phyloP scores from a whole-genome alignment of 2,888 invertebrate genomes.

The Marasmarcha lunaedactyla region DNA sequence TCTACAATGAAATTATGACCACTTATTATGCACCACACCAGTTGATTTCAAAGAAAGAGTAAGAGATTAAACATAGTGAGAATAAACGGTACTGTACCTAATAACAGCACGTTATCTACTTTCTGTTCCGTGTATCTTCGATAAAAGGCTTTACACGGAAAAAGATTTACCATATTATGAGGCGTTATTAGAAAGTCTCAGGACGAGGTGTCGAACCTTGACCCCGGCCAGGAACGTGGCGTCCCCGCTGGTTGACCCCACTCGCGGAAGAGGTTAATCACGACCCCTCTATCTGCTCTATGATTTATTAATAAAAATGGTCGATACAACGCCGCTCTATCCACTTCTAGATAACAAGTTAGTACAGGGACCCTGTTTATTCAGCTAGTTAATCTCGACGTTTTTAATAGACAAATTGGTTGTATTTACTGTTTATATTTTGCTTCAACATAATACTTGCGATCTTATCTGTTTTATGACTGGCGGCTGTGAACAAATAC shows the following conservation, averaged over 20 bases:
- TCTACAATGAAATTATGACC: no score
- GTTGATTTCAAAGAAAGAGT: no score
- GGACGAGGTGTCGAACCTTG: neutral
- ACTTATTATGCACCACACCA: no score
- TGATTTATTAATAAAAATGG: constrained; percentile 8
- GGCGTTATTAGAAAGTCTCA: constrained; percentile 21
- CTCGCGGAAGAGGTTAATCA: constrained; percentile 62
- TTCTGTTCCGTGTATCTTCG: no score
- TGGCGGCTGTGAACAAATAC: no score
- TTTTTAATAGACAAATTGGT: constrained; percentile 1
- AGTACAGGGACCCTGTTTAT: neutral
- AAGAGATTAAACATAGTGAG: no score
- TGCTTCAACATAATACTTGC: no score
- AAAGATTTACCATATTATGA: neutral
- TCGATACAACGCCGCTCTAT: constrained; percentile 23
- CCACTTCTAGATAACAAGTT: constrained; percentile 6
- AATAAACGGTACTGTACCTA: no score
- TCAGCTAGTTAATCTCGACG: constrained; percentile 8
- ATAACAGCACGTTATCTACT: no score
- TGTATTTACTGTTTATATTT: no score
- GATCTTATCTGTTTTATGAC: no score
- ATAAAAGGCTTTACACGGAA: no score
- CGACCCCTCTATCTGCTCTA: constrained; percentile 19
- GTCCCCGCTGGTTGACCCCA: constrained; percentile 54
- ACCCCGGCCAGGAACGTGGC: constrained; percentile 10